Base-by-base conservation (phyloP, 2,888 invertebrate species). In the Pheosia gnoma region DNA sequence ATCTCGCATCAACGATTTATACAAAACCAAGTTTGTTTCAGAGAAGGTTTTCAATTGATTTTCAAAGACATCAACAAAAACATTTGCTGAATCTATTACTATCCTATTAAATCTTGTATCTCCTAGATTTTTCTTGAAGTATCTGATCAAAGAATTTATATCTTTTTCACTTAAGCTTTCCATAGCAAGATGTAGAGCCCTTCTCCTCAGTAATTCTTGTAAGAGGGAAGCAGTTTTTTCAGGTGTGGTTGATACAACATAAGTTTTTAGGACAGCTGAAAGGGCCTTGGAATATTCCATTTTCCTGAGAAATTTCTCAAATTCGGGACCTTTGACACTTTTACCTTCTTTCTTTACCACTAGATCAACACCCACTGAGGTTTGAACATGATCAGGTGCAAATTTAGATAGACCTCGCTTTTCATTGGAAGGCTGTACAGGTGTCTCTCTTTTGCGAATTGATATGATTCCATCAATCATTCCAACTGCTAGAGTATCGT, bases 401-500 rank as follows among this genome's bases (percentile, higher is more conserved):
- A 94, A 89, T 85, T 94, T 95, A 72, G 94, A 94, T 53, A 86
- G 74, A 3, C 87, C 86, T 67, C 78, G 86, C 61, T 81, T 87
- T 68, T 89, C 86, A 68, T 86, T 85, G 61, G 85, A 85, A 58
- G 79, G 85, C 66, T 88, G 84, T 3, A 79, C 79, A 43, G 94
- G 94, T 66, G 95, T 95, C 79, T 96, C 96, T 83, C 97, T 94
- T 82, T 97, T 95, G 78, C 96, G 96, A 64, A 99, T 96, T 8
- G 98, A 98, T 69, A 99, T 95, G 55, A 98, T 94, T 55, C 99
- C 99, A 91, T 98, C 98, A 8, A 97, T 96, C 96, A 98, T 97
- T 38, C 99, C 99, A 39, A 97, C 98, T 7, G 97, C 98, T 67
- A 99, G 83, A 0, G 97, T 96, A 81, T 97, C 96, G 91, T 99